Evolutionary conservation across 2,113 vertebrate genomes (phyloP).

Genomic region (Myotis yumanensis): DNA sequence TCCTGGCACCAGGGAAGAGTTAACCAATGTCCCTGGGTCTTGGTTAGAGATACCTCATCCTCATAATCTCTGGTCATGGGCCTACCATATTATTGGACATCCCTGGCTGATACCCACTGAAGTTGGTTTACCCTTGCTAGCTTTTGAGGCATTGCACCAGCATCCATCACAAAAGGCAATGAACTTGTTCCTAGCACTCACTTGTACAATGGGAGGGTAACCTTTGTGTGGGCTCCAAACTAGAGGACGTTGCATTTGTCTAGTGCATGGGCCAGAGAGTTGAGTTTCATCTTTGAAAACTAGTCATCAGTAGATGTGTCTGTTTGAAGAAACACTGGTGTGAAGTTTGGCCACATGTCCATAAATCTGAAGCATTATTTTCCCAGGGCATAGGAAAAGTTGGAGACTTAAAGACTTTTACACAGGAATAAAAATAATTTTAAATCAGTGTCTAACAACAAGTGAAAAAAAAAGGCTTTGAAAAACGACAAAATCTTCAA

Average conservation of each 20-base stretch:
- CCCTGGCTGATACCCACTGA: background rate
- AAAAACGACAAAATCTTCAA: slow-evolving; percentile 13
- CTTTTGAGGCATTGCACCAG: background rate
- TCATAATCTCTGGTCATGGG: background rate
- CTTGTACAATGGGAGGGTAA: fast-evolving
- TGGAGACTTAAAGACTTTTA: slow-evolving; percentile 18
- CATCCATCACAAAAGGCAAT: background rate
- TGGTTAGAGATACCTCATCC: background rate
- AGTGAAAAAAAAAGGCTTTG: background rate
- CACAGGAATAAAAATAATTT: slow-evolving; percentile 21
- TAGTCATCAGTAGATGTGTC: background rate
- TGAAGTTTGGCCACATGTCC: background rate
- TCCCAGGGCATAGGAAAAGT: background rate
- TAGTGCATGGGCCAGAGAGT: background rate
- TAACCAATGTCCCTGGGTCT: background rate
- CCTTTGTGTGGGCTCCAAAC: background rate
- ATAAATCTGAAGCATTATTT: slow-evolving; percentile 26
- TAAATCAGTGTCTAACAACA: background rate
- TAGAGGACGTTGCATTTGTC: background rate
- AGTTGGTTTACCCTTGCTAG: background rate
- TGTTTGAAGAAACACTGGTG: background rate
- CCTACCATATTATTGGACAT: background rate
- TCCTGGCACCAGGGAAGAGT: background rate
- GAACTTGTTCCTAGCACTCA: background rate
- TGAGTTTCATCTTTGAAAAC: background rate